Evolutionary conservation across 2,113 vertebrate species (phyloP), one percentile per base, ranked within the genome.

Genomic region (Fukomys damarensis): DNA sequence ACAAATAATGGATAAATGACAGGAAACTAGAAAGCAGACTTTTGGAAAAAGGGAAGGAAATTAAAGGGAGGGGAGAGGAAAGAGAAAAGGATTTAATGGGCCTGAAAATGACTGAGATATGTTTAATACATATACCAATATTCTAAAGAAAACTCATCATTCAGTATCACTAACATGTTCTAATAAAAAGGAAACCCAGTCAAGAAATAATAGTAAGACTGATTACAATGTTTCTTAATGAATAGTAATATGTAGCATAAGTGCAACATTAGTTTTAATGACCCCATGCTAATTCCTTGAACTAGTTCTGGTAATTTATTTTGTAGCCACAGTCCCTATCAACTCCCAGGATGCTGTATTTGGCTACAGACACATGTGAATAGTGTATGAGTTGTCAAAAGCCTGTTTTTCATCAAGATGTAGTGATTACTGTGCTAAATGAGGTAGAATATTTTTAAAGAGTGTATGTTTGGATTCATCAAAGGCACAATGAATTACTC

Each of bases 131-230:
- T 30, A 63, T 30, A 63, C 28, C 24, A 63, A 63, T 7, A 28
- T 63, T 28, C 61, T 28, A 26, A 63, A 63, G 9, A 28, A 63
- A 63, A 6, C 11, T 9, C 61, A 63, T 10, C 20, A 63, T 30
- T 63, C 61, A 26, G 28, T 30, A 63, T 63, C 30, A 63, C 7
- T 10, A 63, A 30, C 26, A 63, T 63, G 61, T 7, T 63, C 28
- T 30, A 63, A 30, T 63, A 30, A 63, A 63, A 63, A 63, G 61
- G 26, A 63, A 30, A 63, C 61, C 30, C 26, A 94, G 66, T 86
- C 84, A 82, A 92, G 54, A 95, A 84, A 88, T 93, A 88, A 83
- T 28, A 83, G 11, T 63, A 87, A 76, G 38, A 86, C 38, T 65
- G 92, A 77, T 30, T 86, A 49, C 22, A 85, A 76, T 61, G 28